phyloP scores from a whole-genome alignment of 2,797 vertebrate species.

The Xenops minutus region DNA sequence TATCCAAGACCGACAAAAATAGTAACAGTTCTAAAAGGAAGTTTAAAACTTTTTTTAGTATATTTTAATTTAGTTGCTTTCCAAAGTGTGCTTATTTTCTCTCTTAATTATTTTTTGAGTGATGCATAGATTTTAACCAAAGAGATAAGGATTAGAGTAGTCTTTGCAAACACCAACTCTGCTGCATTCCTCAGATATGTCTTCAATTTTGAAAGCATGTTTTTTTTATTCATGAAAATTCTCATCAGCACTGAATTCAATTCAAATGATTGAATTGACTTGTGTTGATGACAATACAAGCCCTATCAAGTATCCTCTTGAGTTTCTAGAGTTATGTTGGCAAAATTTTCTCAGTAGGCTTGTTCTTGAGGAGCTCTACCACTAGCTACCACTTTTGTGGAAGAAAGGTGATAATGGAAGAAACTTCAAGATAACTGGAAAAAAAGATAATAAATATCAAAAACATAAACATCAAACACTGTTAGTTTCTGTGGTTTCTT shows the following conservation, averaged over 20 bases:
- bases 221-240: background rate
- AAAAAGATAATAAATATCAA: background rate
- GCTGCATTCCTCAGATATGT: background rate
- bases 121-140: background rate
- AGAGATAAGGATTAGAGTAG: background rate
- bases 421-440: background rate
- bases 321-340: background rate
- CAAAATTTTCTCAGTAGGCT: background rate
- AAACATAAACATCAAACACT: background rate
- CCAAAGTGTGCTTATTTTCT: background rate
- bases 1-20: background rate
- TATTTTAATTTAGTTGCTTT: background rate
- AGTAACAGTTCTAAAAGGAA: background rate
- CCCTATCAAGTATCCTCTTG: background rate
- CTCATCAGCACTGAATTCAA: background rate
- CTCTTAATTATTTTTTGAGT: background rate
- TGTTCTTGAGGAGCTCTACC: background rate
- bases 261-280: background rate
- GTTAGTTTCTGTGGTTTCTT: background rate
- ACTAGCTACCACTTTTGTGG: background rate
- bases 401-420: background rate
- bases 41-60: background rate
- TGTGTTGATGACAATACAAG: background rate
- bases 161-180: background rate
- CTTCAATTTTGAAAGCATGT: background rate